Evolutionary conservation across 1,140 invertebrate genomes (phyloP).

Genomic region (Augochlora pura): DNA sequence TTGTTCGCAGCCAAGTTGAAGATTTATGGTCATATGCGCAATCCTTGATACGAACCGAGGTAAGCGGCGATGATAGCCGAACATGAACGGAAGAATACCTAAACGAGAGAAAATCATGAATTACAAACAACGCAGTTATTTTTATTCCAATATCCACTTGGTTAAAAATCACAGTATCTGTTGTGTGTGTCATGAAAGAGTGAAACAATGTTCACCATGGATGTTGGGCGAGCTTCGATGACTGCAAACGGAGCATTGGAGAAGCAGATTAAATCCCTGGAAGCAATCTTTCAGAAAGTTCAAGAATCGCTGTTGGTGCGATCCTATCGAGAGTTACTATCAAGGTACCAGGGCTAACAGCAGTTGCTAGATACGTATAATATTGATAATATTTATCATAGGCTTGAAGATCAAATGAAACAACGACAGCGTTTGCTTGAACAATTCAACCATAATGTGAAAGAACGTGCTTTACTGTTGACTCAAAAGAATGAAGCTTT

Average conservation of each 20-base stretch:
- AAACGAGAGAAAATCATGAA: too few species aligned
- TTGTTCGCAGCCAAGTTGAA: slow-evolving; percentile 79
- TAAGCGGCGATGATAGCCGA: slow-evolving; percentile 60
- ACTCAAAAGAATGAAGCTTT: slow-evolving; percentile 81
- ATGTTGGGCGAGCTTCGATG: slow-evolving; percentile 19
- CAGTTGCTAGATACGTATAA: too few species aligned
- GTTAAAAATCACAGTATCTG: background rate
- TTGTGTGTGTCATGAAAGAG: slow-evolving; percentile 66
- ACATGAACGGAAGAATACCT: background rate
- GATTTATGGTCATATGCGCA: slow-evolving; percentile 82
- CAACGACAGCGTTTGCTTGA: slow-evolving; percentile 72
- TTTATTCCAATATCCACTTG: too few species aligned
- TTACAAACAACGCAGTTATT: too few species aligned
- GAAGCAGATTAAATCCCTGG: slow-evolving; percentile 76
- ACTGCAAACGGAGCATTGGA: slow-evolving; percentile 78
- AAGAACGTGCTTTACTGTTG: slow-evolving; percentile 79
- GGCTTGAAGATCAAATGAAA: slow-evolving; percentile 82
- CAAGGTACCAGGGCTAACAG: slow-evolving; percentile 68
- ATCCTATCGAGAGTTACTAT: slow-evolving; percentile 79
- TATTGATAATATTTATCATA: slow-evolving; percentile 52
- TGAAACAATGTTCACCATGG: slow-evolving; percentile 72
- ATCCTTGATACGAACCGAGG: slow-evolving; percentile 82
- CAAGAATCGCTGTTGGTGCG: slow-evolving; percentile 74
- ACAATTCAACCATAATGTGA: slow-evolving; percentile 78
- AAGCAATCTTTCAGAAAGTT: slow-evolving; percentile 77